These are phyloP conservation scores for Bombyx mandarina DNA, from an alignment of 1,140 invertebrate genomes.

Conservation along the genomic window DNA sequence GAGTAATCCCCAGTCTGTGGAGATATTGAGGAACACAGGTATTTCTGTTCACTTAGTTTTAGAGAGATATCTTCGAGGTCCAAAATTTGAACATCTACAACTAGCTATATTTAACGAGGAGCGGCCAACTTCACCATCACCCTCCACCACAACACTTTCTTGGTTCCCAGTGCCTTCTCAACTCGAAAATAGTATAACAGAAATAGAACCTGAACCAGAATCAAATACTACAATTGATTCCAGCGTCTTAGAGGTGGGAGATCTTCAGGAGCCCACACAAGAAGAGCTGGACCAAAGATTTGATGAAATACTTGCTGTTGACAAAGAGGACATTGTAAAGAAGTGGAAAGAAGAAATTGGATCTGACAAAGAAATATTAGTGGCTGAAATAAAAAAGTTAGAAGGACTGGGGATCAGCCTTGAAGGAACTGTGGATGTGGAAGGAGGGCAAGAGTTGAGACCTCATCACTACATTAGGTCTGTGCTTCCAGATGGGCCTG, in stretches of 20 bases:
- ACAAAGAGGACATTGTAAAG: conserved; percentile 71
- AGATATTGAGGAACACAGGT: conserved; percentile 87
- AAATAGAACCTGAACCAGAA: conserved; percentile 76
- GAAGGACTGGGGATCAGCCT: conserved; percentile 92
- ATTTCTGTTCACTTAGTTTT: conserved; percentile 84
- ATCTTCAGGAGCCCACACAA: conserved; percentile 68
- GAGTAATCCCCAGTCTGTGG: conserved; percentile 92
- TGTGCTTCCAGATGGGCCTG: conserved; percentile 89
- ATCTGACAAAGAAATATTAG: conserved; percentile 79
- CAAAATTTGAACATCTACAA: conserved; percentile 91
- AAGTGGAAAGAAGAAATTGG: conserved; percentile 83
- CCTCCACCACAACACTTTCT: conserved; percentile 81
- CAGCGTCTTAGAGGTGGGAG: conserved; percentile 65
- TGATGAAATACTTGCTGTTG: conserved; percentile 70
- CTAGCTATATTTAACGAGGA: conserved; percentile 83
- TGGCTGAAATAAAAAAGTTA: conserved; percentile 88
- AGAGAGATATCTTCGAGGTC: conserved; percentile 88
- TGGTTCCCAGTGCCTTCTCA: conserved; percentile 79
- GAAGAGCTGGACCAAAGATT: conserved; percentile 72
- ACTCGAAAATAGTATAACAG: conserved; percentile 70
- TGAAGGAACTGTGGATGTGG: conserved; percentile 92
- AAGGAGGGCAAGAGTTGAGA: conserved; percentile 85
- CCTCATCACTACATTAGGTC: conserved; percentile 90
- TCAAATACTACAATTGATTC: conserved; percentile 77
- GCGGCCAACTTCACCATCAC: conserved; percentile 76